Evolutionary conservation across 2,797 vertebrate species (phyloP), one percentile per base, ranked within the genome.

Genomic region (Remorina albescens): DNA sequence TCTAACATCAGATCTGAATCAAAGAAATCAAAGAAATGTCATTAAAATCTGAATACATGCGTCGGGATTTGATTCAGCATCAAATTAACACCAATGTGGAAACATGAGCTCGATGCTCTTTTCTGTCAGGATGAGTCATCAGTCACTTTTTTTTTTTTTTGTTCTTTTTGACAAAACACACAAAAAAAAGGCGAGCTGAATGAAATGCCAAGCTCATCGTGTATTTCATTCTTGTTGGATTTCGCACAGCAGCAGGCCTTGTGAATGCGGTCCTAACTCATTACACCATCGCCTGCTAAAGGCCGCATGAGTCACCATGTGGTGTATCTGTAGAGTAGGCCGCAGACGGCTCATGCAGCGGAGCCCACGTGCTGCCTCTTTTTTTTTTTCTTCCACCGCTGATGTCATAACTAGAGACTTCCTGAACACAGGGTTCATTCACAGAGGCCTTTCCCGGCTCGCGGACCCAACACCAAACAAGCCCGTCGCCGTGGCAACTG

Each of bases 391-490:
- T 49, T 51, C 67, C 75, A 32, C 2, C 10, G 80, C 76, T 94
- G 94, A 95, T 91, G 93, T 95, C 91, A 94, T 90, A 69, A 39
- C 74, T 80, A 85, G 87, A 89, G 84, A 92, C 91, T 92, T 94
- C 89, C 87, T 93, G 85, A 94, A 95, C 94, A 95, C 92, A 91
- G 67, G 89, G 80, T 91, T 94, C 92, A 91, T 95, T 94, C 93
- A 93, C 87, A 75, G 70, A 90, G 53, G 55, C 71, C 77, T 87
- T n/a, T 65, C 75, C 75, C 76, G 67, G 80, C 84, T 39, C 15
- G 39, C 67, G 90, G 88, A 62, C 51, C 61, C 1, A 71, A 80
- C 68, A 67, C 90, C 88, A 93, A 94, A 94, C 91, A 95, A 81
- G 88, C 88, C n/a, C 0, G 41, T 76, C 62, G 63, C 94, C 88